A percentile compares a stretch with the other conserved stretches of the same genome.
Evolutionary conservation across 2,888 invertebrate genomes (phyloP).

Genomic region (Actias luna): DNA sequence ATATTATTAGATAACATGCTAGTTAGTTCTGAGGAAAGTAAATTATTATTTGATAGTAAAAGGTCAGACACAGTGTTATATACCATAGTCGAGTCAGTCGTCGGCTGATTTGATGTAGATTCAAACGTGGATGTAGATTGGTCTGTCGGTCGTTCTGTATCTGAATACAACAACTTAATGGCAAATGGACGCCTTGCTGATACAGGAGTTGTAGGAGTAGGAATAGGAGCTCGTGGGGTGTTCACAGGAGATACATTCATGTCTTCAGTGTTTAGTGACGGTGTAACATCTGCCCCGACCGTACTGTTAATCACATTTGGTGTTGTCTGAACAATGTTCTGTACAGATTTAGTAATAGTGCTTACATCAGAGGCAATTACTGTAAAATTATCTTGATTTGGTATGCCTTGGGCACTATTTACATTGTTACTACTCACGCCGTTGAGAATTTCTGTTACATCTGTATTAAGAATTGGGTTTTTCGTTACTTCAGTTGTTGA

Average conservation of each 20-base stretch:
- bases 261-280: conserved; percentile 60
- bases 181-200: conserved; percentile 77
- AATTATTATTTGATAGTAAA: conserved; percentile 70
- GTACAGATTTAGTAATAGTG: conserved; percentile 76
- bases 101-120: conserved; percentile 58
- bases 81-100: conserved; percentile 76
- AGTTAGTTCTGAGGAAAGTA: conserved; percentile 78
- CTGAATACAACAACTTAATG: conserved; percentile 73
- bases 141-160: conserved; percentile 70
- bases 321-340: conserved; percentile 68
- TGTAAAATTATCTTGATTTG: conserved; percentile 56
- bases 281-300: conserved; percentile 68
- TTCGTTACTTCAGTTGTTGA: conserved; percentile 68
- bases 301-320: conserved; percentile 76
- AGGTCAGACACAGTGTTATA: conserved; percentile 77
- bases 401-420: conserved; percentile 68
- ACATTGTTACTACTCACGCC: conserved; percentile 81
- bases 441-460: conserved; percentile 66
- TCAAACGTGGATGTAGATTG: conserved; percentile 64
- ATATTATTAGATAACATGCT: conserved; percentile 79
- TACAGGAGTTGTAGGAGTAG: conserved; percentile 62
- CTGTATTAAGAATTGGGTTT: conserved; percentile 60
- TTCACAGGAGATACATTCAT: conserved; percentile 54
- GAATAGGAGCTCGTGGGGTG: conserved; percentile 50
- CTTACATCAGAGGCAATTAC: conserved; percentile 59